Evolutionary conservation across 64 coral and sea anemone genomes (phyloP).

Genomic region (Dendrophyllia cribrosa): DNA sequence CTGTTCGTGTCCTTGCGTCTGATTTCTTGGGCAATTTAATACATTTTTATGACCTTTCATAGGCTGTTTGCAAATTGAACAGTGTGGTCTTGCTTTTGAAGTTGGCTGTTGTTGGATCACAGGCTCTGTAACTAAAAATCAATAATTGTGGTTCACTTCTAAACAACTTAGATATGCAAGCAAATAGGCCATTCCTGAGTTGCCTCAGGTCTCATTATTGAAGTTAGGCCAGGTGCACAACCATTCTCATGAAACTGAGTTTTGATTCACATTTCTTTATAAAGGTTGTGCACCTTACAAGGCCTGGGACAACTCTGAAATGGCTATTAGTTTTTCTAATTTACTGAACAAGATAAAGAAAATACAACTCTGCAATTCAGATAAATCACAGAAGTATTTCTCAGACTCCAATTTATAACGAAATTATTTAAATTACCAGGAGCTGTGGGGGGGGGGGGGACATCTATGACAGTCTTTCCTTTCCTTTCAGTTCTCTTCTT

Average conservation of each 20-base stretch:
- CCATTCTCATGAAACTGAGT: no score
- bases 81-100: conserved; percentile 30
- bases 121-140: conserved; percentile 38
- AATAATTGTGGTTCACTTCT: not conserved
- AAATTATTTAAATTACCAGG: conserved; percentile 41
- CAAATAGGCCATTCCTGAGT: conserved; percentile 30
- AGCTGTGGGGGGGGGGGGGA: conserved; percentile 24
- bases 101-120: conserved; percentile 31
- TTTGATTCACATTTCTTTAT: no score
- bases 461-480: conserved; percentile 43
- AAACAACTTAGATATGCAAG: no score
- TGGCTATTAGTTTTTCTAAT: no score
- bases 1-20: not conserved
- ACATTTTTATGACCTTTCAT: conserved; percentile 65
- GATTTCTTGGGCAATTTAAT: conserved; percentile 33
- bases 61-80: conserved; percentile 28
- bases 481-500: conserved; percentile 48
- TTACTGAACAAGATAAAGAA: no score
- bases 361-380: no score
- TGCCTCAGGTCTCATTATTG: not conserved
- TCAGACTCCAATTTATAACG: not conserved
- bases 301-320: no score
- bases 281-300: no score
- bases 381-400: not conserved
- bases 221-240: not conserved